Conservation (phyloP, 2,888 invertebrate genomes). For the Gryllus longicercus region DNA sequence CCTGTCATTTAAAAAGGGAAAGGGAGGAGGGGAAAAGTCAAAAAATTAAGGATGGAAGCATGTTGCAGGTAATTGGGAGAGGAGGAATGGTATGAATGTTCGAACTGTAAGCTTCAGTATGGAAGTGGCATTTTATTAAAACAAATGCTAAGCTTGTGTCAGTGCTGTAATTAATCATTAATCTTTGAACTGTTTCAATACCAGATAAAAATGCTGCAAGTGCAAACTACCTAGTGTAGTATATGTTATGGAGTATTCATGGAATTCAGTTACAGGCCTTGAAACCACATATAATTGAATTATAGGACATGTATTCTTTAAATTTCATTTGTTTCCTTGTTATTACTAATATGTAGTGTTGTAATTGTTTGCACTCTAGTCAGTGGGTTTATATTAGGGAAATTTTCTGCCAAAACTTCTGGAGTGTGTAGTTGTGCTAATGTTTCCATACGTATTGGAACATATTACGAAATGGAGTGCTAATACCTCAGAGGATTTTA, state of each 20-base stretch:
- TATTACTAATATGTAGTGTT: neutral
- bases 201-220: neutral
- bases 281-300: neutral
- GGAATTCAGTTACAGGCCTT: neutral
- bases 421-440: neutral
- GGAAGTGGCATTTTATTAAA: neutral
- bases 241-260: neutral
- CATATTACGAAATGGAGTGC: neutral
- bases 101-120: neutral
- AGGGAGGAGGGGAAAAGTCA: neutral
- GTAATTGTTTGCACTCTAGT: conserved; percentile 10
- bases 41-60: neutral
- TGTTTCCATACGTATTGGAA: neutral
- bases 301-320: neutral
- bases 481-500: conserved; percentile 1
- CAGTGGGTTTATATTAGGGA: neutral
- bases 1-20: neutral
- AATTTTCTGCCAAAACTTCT: neutral
- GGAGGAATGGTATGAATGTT: neutral
- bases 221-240: neutral
- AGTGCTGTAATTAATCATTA: neutral
- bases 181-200: neutral
- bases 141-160: neutral
- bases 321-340: conserved; percentile 2
- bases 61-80: neutral